Conservation (phyloP, 2,113 vertebrate genomes). For the Megaceryle torquata region DNA sequence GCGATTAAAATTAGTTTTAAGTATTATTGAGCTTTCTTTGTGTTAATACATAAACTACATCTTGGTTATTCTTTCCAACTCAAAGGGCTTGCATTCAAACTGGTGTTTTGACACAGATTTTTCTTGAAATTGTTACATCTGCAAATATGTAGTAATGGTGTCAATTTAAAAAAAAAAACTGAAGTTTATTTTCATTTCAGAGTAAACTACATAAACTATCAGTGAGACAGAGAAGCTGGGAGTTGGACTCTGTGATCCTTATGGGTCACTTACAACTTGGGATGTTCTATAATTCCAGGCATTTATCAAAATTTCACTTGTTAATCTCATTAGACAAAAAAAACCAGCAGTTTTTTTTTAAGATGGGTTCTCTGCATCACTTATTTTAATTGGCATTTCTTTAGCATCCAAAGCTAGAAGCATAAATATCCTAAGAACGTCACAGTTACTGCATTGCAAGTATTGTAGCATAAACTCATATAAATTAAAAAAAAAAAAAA, state of each 20-base stretch:
- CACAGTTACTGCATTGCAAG: neutral
- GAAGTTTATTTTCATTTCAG: neutral
- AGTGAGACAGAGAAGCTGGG: neutral
- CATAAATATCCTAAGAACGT: neutral
- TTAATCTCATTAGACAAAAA: neutral
- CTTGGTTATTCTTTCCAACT: neutral
- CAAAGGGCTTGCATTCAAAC: neutral
- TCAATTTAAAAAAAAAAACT: neutral
- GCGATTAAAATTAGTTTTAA: neutral
- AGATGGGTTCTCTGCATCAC: neutral
- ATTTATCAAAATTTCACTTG: neutral
- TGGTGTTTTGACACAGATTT: neutral
- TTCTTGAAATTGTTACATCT: neutral
- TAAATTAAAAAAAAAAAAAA: too few relatives aligned
- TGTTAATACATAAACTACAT: neutral
- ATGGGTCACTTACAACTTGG: neutral
- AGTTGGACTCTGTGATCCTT: neutral
- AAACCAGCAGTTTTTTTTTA: neutral
- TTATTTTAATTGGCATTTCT: neutral
- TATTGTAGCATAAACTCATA: neutral
- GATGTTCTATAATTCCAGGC: neutral
- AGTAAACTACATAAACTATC: neutral
- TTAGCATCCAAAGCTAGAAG: neutral
- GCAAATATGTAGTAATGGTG: neutral
- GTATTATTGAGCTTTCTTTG: neutral